Evolutionary conservation across 2,797 vertebrate genomes (phyloP), one percentile per base, ranked within the genome.

Genomic region (Halcyon chelicuti): DNA sequence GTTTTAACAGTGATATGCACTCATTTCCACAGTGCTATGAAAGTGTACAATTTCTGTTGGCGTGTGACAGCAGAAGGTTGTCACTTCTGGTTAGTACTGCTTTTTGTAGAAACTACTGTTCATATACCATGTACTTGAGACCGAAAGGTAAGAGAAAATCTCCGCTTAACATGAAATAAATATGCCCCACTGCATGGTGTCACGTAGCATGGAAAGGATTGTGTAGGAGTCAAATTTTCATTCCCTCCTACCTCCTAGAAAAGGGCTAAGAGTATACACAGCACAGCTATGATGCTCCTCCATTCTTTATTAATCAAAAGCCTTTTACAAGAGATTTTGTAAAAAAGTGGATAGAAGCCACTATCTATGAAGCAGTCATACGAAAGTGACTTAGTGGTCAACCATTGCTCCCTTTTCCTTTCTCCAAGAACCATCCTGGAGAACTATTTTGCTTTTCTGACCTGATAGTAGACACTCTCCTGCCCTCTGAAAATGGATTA

Each of bases 41-140:
- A 91, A 86, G 14, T 60, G 46, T 46, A 70, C 71, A 82, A 85
- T 93, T 94, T 93, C 28, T 81, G 52, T 83, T 95, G 93, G 86
- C 8, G 0, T 78, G 22, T 62, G 77, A 83, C 71, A 93, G 74
- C 75, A 94, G 74, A 96, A 95, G 70, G 67, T 70, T 97, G 90
- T 94, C 93, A 94, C 49, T 95, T 96, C 84, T 88, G 54, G 31
- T 95, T 96, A 96, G 70, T 89, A 71, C 10, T 82, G 17, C n/a
- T 65, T 96, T 89, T 47, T 85, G 19, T 74, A 74, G 75, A 90
- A 96, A 31, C 60, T 85, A 65, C 25, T 82, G 14, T 71, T 93
- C 58, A 29, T 46, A 25, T 61, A 77, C 49, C 42, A 13, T 18
- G 14, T 65, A 49, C 40, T 74, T 6, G 16, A 88, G 51, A 68